These are phyloP conservation scores for Vanessa cardui DNA, from an alignment of 2,888 invertebrate species.

Conservation along the genomic window DNA sequence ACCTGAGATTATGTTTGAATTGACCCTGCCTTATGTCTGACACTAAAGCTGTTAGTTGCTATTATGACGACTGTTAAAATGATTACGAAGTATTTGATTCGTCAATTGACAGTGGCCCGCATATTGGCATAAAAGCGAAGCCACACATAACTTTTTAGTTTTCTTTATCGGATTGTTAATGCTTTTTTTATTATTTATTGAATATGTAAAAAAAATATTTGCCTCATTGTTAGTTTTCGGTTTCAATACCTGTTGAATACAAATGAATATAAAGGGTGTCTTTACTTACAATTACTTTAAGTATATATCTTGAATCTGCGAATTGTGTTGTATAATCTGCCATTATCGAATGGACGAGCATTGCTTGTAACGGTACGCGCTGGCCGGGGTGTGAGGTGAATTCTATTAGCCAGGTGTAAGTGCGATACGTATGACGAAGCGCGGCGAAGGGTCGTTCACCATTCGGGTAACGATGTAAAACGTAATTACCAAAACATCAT, in stretches of 20 bases:
- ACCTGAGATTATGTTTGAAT: conserved; percentile 58
- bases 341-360: conserved; percentile 64
- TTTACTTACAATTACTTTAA: too few relatives aligned
- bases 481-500: conserved; percentile 14
- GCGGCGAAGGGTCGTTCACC: conserved; percentile 53
- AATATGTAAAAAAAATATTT: too few relatives aligned
- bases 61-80: conserved; percentile 52
- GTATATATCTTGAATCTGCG: conserved; percentile 32
- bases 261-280: too few relatives aligned
- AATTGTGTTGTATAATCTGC: conserved; percentile 62
- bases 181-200: neutral
- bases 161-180: neutral
- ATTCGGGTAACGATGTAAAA: conserved; percentile 31
- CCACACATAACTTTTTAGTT: neutral
- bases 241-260: neutral
- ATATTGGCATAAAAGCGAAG: conserved; percentile 37
- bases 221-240: neutral
- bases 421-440: conserved; percentile 42
- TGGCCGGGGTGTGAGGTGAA: conserved; percentile 67
- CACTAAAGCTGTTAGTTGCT: conserved; percentile 40
- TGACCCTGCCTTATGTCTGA: conserved; percentile 33
- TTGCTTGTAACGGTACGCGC: conserved; percentile 71
- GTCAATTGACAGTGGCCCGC: conserved; percentile 70
- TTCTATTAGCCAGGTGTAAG: conserved; percentile 63
- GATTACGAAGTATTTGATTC: conserved; percentile 61